A percentile compares a stretch with the other conserved stretches of the same genome.
phyloP scores from a whole-genome alignment of 2,113 vertebrate species.

The Phyllopteryx taeniolatus region DNA sequence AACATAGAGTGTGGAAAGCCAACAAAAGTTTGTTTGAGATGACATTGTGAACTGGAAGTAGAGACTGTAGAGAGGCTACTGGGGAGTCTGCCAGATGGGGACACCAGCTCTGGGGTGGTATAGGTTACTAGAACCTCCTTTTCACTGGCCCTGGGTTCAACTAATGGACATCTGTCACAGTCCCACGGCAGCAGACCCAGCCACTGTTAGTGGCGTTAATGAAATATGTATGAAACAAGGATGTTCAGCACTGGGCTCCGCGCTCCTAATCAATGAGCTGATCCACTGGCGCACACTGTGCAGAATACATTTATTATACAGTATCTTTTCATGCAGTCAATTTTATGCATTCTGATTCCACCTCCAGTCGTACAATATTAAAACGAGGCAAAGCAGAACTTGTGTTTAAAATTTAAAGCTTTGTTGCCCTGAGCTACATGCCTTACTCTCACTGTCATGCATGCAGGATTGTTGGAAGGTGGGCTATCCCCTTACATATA shows the following conservation, averaged over 20 bases:
- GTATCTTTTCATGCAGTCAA: constrained; percentile 65
- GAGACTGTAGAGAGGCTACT: constrained; percentile 25
- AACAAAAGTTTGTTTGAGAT: constrained; percentile 4
- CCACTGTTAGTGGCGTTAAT: constrained; percentile 58
- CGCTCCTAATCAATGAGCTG: constrained; percentile 69
- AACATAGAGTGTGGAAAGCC: not conserved
- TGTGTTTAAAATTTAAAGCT: constrained; percentile 66
- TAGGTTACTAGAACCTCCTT: constrained; percentile 62
- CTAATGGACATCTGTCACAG: constrained; percentile 78
- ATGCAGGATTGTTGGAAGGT: constrained; percentile 40
- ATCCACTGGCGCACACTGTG: constrained; percentile 49
- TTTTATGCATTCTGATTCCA: constrained; percentile 66
- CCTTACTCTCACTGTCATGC: constrained; percentile 47
- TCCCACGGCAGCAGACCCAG: constrained; percentile 61
- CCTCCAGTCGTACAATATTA: constrained; percentile 49
- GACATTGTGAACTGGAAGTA: constrained; percentile 29
- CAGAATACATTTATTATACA: constrained; percentile 67
- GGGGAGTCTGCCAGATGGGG: constrained; percentile 67
- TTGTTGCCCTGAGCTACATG: constrained; percentile 54
- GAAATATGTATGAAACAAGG: constrained; percentile 77
- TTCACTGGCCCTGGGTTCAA: constrained; percentile 44
- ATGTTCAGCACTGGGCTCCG: constrained; percentile 51
- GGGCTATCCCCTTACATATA: constrained; percentile 28
- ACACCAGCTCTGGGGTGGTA: constrained; percentile 52
- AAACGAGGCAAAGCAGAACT: constrained; percentile 60